A percentile compares a stretch with the other conserved stretches of the same genome.
Conservation (phyloP, 2,888 invertebrate genomes). For the Machimus atricapillus region DNA sequence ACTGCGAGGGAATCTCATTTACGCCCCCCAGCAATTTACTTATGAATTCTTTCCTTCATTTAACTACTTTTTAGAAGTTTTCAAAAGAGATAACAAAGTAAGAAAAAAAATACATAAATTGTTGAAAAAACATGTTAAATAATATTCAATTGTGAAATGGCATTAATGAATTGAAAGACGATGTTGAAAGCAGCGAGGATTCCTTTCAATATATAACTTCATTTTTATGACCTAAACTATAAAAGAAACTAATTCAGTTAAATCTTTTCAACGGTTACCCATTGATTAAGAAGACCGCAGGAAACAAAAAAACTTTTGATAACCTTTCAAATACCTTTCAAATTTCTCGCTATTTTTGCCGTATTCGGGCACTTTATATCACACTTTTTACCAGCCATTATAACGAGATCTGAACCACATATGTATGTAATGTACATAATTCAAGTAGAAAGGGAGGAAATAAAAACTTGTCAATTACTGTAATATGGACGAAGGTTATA, state of each 20-base stretch:
- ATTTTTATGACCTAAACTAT: not conserved
- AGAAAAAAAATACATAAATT: not conserved
- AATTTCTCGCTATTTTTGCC: not conserved
- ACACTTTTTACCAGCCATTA: not conserved
- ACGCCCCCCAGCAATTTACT: not conserved
- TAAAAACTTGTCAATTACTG: not conserved
- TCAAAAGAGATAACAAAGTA: not conserved
- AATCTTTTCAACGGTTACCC: not conserved
- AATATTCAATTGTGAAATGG: not conserved
- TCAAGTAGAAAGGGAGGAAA: not conserved
- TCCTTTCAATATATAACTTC: not conserved
- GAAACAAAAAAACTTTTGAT: not conserved
- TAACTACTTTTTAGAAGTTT: not conserved
- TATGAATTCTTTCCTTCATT: not conserved
- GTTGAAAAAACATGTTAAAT: not conserved
- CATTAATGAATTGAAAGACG: not conserved
- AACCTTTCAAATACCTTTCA: not conserved
- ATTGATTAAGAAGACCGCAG: not conserved
- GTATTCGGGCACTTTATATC: not conserved
- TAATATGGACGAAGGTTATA: not conserved
- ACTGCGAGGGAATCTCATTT: not conserved
- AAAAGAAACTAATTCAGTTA: not conserved
- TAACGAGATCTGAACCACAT: not conserved
- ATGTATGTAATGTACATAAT: too few relatives aligned
- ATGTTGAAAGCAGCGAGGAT: not conserved